These are phyloP conservation scores for Mesitornis unicolor DNA, from an alignment of 2,113 vertebrate species.

Conservation along the genomic window DNA sequence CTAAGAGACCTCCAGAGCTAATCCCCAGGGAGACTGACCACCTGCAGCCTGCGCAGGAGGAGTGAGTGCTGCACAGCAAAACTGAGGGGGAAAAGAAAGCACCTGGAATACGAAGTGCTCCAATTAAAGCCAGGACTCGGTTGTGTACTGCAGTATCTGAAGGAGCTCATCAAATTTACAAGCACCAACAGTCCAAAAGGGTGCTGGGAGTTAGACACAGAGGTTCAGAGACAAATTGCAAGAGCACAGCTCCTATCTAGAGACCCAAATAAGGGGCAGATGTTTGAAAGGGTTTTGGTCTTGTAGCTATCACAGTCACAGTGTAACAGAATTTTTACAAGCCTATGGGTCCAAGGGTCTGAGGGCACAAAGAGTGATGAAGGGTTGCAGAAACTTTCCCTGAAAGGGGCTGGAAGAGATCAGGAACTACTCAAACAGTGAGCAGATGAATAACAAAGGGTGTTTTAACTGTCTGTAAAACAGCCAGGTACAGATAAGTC, in stretches of 20 bases:
- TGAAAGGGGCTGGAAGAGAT: not conserved
- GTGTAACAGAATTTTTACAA: not conserved
- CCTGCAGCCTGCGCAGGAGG: accelerated
- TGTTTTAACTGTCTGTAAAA: not conserved
- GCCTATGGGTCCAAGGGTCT: not conserved
- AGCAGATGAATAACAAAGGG: not conserved
- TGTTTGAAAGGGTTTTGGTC: not conserved
- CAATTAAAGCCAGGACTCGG: not conserved
- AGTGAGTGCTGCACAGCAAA: not conserved
- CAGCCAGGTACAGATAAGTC: not conserved
- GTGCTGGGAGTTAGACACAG: not conserved
- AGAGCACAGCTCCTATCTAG: not conserved
- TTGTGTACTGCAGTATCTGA: not conserved
- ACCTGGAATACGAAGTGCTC: not conserved
- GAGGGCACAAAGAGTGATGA: not conserved
- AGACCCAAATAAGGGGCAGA: not conserved
- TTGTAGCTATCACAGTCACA: not conserved
- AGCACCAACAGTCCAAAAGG: not conserved
- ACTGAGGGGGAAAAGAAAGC: not conserved
- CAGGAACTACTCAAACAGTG: not conserved
- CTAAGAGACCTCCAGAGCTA: not conserved
- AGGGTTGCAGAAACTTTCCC: not conserved
- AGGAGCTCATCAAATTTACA: not conserved
- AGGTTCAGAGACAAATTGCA: not conserved
- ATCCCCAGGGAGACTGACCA: not conserved